These are phyloP conservation scores for Leucozona laternaria DNA, from an alignment of 2,888 invertebrate species.

Conservation along the genomic window DNA sequence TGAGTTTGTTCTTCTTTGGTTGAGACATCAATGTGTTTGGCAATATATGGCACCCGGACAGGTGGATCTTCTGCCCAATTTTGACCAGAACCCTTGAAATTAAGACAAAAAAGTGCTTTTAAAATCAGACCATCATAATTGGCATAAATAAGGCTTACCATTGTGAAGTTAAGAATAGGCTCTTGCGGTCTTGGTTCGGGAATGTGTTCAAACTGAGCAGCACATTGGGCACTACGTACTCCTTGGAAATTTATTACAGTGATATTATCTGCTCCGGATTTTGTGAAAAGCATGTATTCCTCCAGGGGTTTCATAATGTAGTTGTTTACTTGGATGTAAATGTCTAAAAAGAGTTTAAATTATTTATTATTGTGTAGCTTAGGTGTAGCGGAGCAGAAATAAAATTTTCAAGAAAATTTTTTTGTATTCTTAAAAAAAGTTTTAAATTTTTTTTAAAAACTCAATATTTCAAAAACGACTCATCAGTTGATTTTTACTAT, in stretches of 20 bases:
- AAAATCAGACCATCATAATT: too few species aligned
- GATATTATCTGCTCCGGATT: slow-evolving; percentile 92
- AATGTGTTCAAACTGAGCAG: slow-evolving; percentile 88
- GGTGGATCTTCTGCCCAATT: slow-evolving; percentile 95
- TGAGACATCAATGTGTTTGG: slow-evolving; percentile 88
- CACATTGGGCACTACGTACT: slow-evolving; percentile 93
- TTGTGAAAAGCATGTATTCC: slow-evolving; percentile 96
- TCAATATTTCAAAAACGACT: too few species aligned
- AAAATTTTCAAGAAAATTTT: too few species aligned
- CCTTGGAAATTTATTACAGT: slow-evolving; percentile 94
- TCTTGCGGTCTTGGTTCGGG: slow-evolving; percentile 86
- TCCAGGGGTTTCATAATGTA: slow-evolving; percentile 93
- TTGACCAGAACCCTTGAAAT: slow-evolving; percentile 88
- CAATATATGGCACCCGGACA: slow-evolving; percentile 89
- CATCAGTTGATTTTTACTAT: too few species aligned
- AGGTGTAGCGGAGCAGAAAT: too few species aligned
- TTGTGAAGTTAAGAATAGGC: slow-evolving; percentile 86
- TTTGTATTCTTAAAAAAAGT: too few species aligned
- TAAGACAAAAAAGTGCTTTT: background rate
- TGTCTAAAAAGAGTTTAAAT: slow-evolving; percentile 85
- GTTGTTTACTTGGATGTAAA: slow-evolving; percentile 93
- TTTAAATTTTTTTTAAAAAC: too few species aligned
- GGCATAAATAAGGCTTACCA: slow-evolving; percentile 83
- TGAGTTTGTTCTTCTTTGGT: slow-evolving; percentile 92
- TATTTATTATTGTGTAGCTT: background rate